Conservation (phyloP, 1,140 invertebrate genomes). For the Polypedilum pembai region DNA sequence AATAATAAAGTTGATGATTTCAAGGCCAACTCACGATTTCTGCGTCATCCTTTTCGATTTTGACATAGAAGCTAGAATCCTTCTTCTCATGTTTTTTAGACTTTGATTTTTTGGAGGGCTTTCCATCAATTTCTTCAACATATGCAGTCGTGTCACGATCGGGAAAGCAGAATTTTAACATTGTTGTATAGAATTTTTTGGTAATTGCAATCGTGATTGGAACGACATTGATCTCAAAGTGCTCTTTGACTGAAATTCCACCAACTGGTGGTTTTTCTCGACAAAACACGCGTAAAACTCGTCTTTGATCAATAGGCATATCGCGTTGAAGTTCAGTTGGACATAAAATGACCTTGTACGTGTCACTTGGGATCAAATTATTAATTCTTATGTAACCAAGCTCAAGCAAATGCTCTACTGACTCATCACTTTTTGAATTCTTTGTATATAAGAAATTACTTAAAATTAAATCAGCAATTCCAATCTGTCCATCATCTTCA, state of each 20-base stretch:
- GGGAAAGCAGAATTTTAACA: constrained; percentile 98
- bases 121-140: constrained; percentile 50
- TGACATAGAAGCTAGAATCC: constrained; percentile 83
- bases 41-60: constrained; percentile 85
- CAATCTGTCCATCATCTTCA: constrained; percentile 93
- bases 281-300: constrained; percentile 80
- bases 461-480: constrained; percentile 90
- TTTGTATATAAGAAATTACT: constrained; percentile 97
- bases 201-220: constrained; percentile 91
- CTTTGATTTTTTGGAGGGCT: constrained; percentile 40
- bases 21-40: constrained; percentile 62
- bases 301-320: constrained; percentile 80
- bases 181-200: constrained; percentile 94
- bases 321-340: constrained; percentile 81
- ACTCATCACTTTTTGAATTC: constrained; percentile 92
- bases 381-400: constrained; percentile 94
- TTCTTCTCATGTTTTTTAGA: constrained; percentile 55
- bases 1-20: constrained; percentile 15
- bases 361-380: constrained; percentile 89
- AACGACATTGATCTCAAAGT: constrained; percentile 94
- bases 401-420: constrained; percentile 93
- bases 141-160: constrained; percentile 77
- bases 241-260: constrained; percentile 96
- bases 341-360: constrained; percentile 85
- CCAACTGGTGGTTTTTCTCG: constrained; percentile 87